These are phyloP conservation scores for Drosophila meridionalis DNA, from an alignment of 2,888 invertebrate genomes.

Conservation along the genomic window DNA sequence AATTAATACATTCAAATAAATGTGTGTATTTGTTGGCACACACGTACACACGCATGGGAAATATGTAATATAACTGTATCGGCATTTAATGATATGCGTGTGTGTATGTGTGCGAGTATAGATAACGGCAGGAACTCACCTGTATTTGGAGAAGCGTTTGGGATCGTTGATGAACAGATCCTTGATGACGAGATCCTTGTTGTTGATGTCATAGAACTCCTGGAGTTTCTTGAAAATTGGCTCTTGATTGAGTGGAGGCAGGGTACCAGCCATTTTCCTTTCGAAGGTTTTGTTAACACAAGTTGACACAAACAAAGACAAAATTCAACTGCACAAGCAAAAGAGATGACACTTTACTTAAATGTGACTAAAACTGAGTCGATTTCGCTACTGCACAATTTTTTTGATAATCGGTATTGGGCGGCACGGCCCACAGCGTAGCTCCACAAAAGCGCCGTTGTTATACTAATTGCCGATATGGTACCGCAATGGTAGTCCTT, in stretches of 20 bases:
- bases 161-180: conserved; percentile 93
- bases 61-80: conserved; percentile 8
- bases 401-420: conserved; percentile 47
- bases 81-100: conserved; percentile 1
- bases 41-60: neutral
- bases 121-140: conserved; percentile 86
- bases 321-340: conserved; percentile 50
- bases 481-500: conserved; percentile 69
- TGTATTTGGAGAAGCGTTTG: conserved; percentile 94
- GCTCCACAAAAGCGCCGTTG: conserved; percentile 63
- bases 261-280: conserved; percentile 79
- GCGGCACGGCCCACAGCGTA: conserved; percentile 53
- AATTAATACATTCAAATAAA: conserved; percentile 15
- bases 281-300: conserved; percentile 52
- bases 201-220: conserved; percentile 90
- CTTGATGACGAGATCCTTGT: conserved; percentile 91
- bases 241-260: conserved; percentile 87
- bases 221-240: conserved; percentile 91
- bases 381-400: conserved; percentile 20
- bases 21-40: neutral
- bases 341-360: conserved; percentile 64
- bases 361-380: conserved; percentile 23
- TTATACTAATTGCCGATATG: conserved; percentile 40
- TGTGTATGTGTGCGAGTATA: neutral
- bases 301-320: conserved; percentile 58